Evolutionary conservation across 2,888 invertebrate genomes (phyloP).

Genomic region (Boloria euphrosyne): DNA sequence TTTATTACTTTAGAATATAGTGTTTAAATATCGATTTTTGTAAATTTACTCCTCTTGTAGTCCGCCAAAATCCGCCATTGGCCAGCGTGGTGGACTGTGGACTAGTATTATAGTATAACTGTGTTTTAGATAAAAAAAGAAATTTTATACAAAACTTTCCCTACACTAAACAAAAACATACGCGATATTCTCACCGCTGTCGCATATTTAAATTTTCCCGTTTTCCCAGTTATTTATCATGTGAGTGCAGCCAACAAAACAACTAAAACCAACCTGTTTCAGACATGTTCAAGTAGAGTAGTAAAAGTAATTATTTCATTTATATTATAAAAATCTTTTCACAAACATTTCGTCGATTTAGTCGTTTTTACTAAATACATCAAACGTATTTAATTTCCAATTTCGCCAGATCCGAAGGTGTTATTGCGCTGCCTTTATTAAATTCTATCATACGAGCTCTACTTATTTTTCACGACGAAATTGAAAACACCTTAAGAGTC

Average conservation of each 20-base stretch:
- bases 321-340: background rate
- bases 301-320: conserved; percentile 21
- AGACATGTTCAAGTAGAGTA: conserved; percentile 32
- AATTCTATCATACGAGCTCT: conserved; percentile 56
- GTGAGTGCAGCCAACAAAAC: conserved; percentile 46
- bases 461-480: conserved; percentile 69
- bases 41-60: too few relatives aligned
- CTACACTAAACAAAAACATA: conserved; percentile 17
- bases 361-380: conserved; percentile 1
- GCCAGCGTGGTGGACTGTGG: too few relatives aligned
- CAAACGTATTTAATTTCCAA: conserved; percentile 63
- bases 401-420: conserved; percentile 54
- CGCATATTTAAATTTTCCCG: conserved; percentile 59
- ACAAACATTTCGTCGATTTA: background rate
- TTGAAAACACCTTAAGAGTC: conserved; percentile 65
- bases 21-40: too few relatives aligned
- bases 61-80: too few relatives aligned
- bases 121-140: background rate
- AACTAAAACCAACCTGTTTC: conserved; percentile 44
- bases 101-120: too few relatives aligned
- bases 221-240: conserved; percentile 60
- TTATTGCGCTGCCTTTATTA: conserved; percentile 67
- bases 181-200: conserved; percentile 23
- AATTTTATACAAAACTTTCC: conserved; percentile 2
- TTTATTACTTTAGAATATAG: too few relatives aligned